Evolutionary conservation across 2,113 vertebrate genomes (phyloP), one percentile per base, ranked within the genome.

Genomic region (Rhinopomastus cyanomelas): DNA sequence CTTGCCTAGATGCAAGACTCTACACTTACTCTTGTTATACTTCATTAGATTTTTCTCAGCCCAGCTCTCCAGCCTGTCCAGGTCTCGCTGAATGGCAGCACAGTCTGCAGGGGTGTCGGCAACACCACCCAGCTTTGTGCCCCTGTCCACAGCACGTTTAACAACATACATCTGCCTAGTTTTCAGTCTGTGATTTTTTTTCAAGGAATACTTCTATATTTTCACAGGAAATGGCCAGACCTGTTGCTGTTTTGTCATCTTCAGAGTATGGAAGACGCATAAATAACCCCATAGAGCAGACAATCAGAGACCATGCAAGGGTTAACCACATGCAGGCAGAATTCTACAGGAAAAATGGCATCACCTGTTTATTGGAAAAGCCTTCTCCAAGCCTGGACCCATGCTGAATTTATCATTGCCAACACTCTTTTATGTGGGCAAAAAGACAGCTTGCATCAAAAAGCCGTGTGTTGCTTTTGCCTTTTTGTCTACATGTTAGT

Each of bases 221-320:
- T 84, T 84, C 18, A 64, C 94, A 98, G 97, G 97, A 98, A 79
- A 87, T 51, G 61, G 87, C 88, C 69, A 95, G 97, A 93, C 20
- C 90, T 1, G 79, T 96, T 1, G 65, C 95, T 3, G 85, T 97
- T 85, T 44, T 95, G 81, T 87, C 90, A 14, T 98, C 97, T 16
- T 97, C 97, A 3, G 82, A 93, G 49, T 97, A 97, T 1, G 97
- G 97, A 51, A 94, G 85, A 59, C 94, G 37, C 8, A 32, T 93
- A 55, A 27, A 91, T 12, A 82, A 96, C 75, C 95, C 95, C 1
- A 11, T 95, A 21, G 97, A 98, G n/a, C 71, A 94, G 16, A 44
- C 66, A 5, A 85, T 49, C 34, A 46, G 84, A 26, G 97, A 91
- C 14, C 51, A 96, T 1, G 51, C 27, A 15, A 95, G 73, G 3